phyloP scores from a whole-genome alignment of 2,113 vertebrate species.

The Pseudorectes ferrugineus region DNA sequence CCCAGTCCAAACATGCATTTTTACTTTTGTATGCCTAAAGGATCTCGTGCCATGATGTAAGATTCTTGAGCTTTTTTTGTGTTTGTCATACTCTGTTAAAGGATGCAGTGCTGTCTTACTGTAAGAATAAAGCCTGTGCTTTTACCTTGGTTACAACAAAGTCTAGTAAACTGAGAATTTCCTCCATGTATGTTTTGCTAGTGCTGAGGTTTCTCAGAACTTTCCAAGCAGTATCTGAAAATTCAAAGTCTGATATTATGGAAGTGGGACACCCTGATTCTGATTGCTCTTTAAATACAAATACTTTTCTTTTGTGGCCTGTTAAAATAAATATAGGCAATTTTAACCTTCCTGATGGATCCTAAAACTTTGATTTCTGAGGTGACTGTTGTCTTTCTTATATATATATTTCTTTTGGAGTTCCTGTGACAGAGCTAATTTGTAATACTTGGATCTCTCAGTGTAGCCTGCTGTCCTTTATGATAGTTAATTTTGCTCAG shows the following conservation, averaged over 20 bases:
- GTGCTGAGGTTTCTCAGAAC: neutral
- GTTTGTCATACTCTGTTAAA: neutral
- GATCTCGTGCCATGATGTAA: neutral
- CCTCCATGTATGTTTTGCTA: neutral
- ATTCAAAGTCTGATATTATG: neutral
- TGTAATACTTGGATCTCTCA: neutral
- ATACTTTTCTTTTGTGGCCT: neutral
- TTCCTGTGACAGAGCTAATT: neutral
- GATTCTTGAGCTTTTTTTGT: neutral
- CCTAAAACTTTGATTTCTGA: neutral
- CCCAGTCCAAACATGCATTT: neutral
- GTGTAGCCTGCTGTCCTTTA: neutral
- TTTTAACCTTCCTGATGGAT: neutral
- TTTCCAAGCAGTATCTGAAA: neutral
- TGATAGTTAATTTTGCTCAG: neutral
- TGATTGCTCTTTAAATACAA: neutral
- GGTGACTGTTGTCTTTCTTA: neutral
- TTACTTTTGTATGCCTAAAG: neutral
- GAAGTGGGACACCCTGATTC: neutral
- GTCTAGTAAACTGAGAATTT: neutral
- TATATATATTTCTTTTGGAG: neutral
- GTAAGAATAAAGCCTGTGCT: neutral
- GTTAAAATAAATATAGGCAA: neutral
- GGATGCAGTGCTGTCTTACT: neutral
- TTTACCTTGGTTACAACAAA: neutral